phyloP scores from a whole-genome alignment of 2,113 vertebrate species.

The Odontesthes bonariensis region DNA sequence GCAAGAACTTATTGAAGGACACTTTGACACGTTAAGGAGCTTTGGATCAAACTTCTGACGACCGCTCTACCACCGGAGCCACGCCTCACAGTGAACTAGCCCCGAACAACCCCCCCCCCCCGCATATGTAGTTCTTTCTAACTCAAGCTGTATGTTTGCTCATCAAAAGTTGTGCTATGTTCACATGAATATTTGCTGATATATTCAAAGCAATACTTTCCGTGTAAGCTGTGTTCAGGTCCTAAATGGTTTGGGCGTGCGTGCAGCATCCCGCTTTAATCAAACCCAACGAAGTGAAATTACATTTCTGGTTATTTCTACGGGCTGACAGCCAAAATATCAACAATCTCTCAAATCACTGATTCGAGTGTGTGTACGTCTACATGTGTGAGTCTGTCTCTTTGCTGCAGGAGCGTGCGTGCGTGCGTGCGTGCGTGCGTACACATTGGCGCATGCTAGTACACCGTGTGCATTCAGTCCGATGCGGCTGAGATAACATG shows the following conservation, averaged over 20 bases:
- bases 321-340: constrained; percentile 27
- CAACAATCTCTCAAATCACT: constrained; percentile 23
- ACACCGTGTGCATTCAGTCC: constrained; percentile 13
- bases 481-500: constrained; percentile 44
- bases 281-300: not conserved
- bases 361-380: constrained; percentile 10
- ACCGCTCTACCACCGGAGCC: too few species aligned
- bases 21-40: too few species aligned
- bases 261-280: constrained; percentile 20
- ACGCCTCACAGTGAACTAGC: too few species aligned
- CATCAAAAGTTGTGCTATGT: too few species aligned
- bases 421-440: not conserved
- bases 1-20: too few species aligned
- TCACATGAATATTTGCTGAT: too few species aligned
- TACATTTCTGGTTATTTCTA: constrained; percentile 24
- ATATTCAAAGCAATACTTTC: too few species aligned
- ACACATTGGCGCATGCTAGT: not conserved
- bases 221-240: not conserved
- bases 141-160: too few species aligned
- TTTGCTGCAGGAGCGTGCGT: not conserved
- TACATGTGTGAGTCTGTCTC: not conserved
- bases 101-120: too few species aligned
- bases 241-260: constrained; percentile 13
- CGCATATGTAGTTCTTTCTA: too few species aligned
- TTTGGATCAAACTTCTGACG: too few species aligned